Percentiles rank a stretch among this genome's conserved stretches.
Conservation (phyloP, 1,140 invertebrate species). For the Drosophila baimaii region DNA sequence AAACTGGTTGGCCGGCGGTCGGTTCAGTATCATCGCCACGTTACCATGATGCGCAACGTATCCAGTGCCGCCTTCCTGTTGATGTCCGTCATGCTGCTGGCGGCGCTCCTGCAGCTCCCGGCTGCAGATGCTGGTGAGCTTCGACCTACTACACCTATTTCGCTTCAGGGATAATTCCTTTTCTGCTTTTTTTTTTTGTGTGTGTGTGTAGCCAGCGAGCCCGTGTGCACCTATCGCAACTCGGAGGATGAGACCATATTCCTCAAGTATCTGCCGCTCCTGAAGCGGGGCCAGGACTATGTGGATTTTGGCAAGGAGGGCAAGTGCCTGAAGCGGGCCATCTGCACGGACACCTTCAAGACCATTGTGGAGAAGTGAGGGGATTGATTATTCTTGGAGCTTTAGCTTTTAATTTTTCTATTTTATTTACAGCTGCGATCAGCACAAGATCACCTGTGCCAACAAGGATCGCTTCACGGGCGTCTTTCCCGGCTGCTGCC, state of each 20-base stretch:
- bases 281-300: slow-evolving; percentile 74
- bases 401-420: neutral
- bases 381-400: neutral
- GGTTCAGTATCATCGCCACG: slow-evolving; percentile 46
- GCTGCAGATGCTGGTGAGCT: slow-evolving; percentile 44
- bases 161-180: neutral
- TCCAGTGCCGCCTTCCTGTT: slow-evolving; percentile 5
- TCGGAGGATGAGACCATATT: slow-evolving; percentile 73
- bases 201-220: slow-evolving; percentile 54
- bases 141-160: accelerated
- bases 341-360: slow-evolving; percentile 73
- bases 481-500: slow-evolving; percentile 77
- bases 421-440: slow-evolving; percentile 72
- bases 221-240: slow-evolving; percentile 73
- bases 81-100: slow-evolving; percentile 14
- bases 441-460: slow-evolving; percentile 63
- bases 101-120: slow-evolving; percentile 11
- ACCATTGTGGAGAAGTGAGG: slow-evolving; percentile 76
- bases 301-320: slow-evolving; percentile 78
- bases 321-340: slow-evolving; percentile 72
- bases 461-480: slow-evolving; percentile 75
- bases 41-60: slow-evolving; percentile 46
- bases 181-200: neutral
- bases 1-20: slow-evolving; percentile 47
- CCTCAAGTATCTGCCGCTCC: slow-evolving; percentile 70